phyloP scores from a whole-genome alignment of 2,113 vertebrate species.

The Empidonax traillii region DNA sequence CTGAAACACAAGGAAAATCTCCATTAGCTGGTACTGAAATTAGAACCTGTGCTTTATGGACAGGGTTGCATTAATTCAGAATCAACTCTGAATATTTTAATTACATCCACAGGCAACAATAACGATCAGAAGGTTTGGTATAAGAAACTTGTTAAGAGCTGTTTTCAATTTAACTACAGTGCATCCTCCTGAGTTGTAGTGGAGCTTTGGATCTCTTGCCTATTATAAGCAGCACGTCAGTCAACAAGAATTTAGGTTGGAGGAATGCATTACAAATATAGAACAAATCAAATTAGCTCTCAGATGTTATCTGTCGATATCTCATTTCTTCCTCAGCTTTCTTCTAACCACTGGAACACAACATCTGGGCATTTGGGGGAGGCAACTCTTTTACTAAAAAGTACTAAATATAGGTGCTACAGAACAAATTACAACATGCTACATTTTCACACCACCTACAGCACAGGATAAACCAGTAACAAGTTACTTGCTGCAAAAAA shows the following conservation, averaged over 20 bases:
- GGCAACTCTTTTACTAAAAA: neutral
- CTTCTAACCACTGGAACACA: conserved; percentile 19
- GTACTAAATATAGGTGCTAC: neutral
- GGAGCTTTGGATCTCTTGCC: neutral
- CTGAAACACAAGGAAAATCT: neutral
- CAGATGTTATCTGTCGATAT: conserved; percentile 31
- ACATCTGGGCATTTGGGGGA: conserved; percentile 4
- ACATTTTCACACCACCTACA: neutral
- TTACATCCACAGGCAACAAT: neutral
- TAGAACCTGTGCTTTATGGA: neutral
- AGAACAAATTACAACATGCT: neutral
- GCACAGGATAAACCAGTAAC: neutral
- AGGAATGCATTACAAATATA: conserved; percentile 43
- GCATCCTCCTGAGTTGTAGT: neutral
- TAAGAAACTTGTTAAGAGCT: neutral
- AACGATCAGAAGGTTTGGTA: accelerated
- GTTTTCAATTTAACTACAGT: neutral
- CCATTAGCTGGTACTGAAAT: neutral
- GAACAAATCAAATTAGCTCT: conserved; percentile 54
- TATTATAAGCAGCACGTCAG: conserved; percentile 8
- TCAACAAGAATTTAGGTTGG: conserved; percentile 23
- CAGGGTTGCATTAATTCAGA: neutral
- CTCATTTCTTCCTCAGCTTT: conserved; percentile 24
- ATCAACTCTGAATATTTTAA: neutral
- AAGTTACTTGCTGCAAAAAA: neutral